Base-by-base conservation (phyloP, 2,797 vertebrate species). In the Pagetopsis macropterus region DNA sequence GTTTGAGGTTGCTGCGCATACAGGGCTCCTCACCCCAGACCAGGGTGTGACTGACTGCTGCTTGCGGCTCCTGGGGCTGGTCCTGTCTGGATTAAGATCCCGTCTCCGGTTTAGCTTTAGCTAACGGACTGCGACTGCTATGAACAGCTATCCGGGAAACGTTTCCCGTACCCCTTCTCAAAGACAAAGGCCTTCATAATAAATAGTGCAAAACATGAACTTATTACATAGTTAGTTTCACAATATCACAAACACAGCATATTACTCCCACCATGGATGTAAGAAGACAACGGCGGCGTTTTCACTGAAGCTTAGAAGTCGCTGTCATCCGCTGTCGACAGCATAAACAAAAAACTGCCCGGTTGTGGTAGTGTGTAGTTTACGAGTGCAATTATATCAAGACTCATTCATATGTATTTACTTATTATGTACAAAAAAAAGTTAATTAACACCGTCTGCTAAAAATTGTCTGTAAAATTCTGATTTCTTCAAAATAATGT, bases 301-400 rank as follows among this genome's bases (percentile, higher is more conserved):
- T 89, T 74, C 79, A 75, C 70, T 44, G 48, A 65, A 72, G 65
- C 83, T 82, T 79, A 55, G 76, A 81, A 58, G 59, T 76, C 57
- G 74, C 83, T 91, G 87, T 88, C 88, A 85, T 83, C 79, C 60
- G 46, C 69, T 17, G 49, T 75, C 74, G 81, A 79, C 81, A 9
- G 64, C 59, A 57, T 85, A 76, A 81, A 82, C 75, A 74, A 45
- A 19, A 62, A 23, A 10, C 72, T 61, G 40, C 3, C 0, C 7
- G 48, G 2, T 90, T 90, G 13, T 93, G 94, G 94, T 61, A 83
- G 87, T 21, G 13, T 94, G 93, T 93, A 93, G 93, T 95, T 88
- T 52, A 13, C 2, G 1, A 7, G 0, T 3, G 2, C 11, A 11
- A 2, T 10, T 1, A 49, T 12, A 9, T 50, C 2, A 17, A 0